Percentiles rank a stretch among this genome's conserved stretches.
phyloP scores from a whole-genome alignment of 1,140 invertebrate genomes.

The Globodera rostochiensis region DNA sequence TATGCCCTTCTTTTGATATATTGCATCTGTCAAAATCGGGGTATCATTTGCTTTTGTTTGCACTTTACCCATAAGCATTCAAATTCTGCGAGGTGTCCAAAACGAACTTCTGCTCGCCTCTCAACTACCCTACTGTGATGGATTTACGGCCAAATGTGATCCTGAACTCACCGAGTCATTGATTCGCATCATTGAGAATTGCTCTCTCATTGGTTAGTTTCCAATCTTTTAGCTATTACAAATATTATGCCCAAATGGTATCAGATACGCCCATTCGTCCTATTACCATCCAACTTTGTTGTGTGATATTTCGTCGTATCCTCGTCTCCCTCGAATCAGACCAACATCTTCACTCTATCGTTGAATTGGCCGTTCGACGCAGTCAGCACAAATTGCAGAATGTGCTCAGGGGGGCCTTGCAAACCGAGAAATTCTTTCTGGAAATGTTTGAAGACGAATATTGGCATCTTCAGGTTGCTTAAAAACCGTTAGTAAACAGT shows the following conservation, averaged over 20 bases:
- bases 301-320: slow-evolving; percentile 75
- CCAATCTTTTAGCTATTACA: not conserved
- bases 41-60: slow-evolving; percentile 68
- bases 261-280: slow-evolving; percentile 73
- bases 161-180: slow-evolving; percentile 39
- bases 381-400: slow-evolving; percentile 66
- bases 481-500: no score
- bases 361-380: slow-evolving; percentile 67
- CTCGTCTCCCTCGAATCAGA: slow-evolving; percentile 68
- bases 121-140: slow-evolving; percentile 47
- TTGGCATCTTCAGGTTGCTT: slow-evolving; percentile 76
- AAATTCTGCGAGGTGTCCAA: slow-evolving; percentile 39
- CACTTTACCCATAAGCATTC: slow-evolving; percentile 21
- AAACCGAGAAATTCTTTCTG: slow-evolving; percentile 96
- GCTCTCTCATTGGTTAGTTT: slow-evolving; percentile 39
- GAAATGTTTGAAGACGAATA: slow-evolving; percentile 99
- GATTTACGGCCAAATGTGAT: slow-evolving; percentile 53
- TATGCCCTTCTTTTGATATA: slow-evolving; percentile 89
- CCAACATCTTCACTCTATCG: slow-evolving; percentile 70
- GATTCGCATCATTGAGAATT: slow-evolving; percentile 50
- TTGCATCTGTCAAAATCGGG: slow-evolving; percentile 88
- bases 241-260: slow-evolving; percentile 18
- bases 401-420: slow-evolving; percentile 82
- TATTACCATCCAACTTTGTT: slow-evolving; percentile 84
- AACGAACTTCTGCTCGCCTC: slow-evolving; percentile 50